phyloP scores from a whole-genome alignment of 2,888 invertebrate species.

The Cheilosia impressa region DNA sequence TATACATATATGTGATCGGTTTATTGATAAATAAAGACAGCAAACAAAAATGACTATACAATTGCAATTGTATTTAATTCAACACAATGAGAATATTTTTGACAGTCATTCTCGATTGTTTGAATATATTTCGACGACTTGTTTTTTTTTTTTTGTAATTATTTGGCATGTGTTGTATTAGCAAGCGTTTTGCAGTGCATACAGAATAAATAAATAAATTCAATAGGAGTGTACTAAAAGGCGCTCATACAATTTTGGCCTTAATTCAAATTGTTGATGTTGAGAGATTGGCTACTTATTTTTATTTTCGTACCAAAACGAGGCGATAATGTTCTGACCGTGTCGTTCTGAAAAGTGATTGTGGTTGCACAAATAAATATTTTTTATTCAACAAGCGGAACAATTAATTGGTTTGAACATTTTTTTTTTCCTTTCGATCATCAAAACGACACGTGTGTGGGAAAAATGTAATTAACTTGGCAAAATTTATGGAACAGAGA shows the following conservation, averaged over 20 bases:
- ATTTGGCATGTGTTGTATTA: neutral
- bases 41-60: neutral
- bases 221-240: neutral
- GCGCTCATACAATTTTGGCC: neutral
- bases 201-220: neutral
- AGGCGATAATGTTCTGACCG: neutral
- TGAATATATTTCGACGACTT: neutral
- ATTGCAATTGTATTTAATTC: constrained; percentile 6
- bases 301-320: constrained; percentile 12
- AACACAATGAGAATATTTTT: neutral
- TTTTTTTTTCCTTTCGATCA: no score
- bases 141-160: neutral
- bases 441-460: no score
- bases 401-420: no score
- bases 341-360: neutral
- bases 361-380: no score
- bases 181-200: neutral
- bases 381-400: no score
- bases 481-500: no score
- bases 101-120: neutral
- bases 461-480: no score
- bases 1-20: neutral
- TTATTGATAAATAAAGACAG: neutral
- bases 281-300: constrained; percentile 4
- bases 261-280: constrained; percentile 4